Evolutionary conservation across 2,113 vertebrate species (phyloP).

Genomic region (Apeltes quadracus): DNA sequence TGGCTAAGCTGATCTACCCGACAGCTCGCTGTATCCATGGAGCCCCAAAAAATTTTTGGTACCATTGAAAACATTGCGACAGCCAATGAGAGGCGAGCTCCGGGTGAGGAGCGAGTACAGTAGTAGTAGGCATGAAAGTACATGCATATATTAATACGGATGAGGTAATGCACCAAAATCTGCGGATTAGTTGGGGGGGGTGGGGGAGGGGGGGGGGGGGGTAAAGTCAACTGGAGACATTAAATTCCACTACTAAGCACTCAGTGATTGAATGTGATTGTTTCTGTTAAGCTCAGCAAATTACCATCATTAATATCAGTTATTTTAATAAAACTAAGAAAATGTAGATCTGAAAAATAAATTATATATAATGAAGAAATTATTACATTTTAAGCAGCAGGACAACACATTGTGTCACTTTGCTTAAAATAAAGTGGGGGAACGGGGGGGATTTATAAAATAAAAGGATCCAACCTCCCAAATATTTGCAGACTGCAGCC

Average conservation of each 20-base stretch:
- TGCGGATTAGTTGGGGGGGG: conserved; percentile 56
- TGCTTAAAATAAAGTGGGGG: conserved; percentile 2
- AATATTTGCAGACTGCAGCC: conserved; percentile 10
- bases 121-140: conserved; percentile 77
- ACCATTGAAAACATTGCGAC: conserved; percentile 76
- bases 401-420: not conserved
- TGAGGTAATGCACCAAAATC: conserved; percentile 82
- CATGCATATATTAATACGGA: conserved; percentile 82
- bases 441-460: not conserved
- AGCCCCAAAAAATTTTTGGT: conserved; percentile 76
- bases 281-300: conserved; percentile 60
- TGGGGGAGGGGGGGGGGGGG: not conserved
- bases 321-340: not conserved
- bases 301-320: not conserved
- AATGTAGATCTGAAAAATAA: not conserved
- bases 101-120: conserved; percentile 63
- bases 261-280: conserved; percentile 31
- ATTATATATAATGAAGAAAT: not conserved
- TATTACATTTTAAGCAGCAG: not conserved
- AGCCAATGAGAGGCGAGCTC: conserved; percentile 72
- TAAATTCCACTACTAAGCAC: conserved; percentile 49
- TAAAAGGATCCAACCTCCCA: not conserved
- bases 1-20: conserved; percentile 75
- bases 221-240: conserved; percentile 55
- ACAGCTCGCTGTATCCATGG: conserved; percentile 84